Percentiles rank a stretch among this genome's conserved stretches.
Conservation (phyloP, 2,113 vertebrate genomes). For the Mormyrus lacerda region DNA sequence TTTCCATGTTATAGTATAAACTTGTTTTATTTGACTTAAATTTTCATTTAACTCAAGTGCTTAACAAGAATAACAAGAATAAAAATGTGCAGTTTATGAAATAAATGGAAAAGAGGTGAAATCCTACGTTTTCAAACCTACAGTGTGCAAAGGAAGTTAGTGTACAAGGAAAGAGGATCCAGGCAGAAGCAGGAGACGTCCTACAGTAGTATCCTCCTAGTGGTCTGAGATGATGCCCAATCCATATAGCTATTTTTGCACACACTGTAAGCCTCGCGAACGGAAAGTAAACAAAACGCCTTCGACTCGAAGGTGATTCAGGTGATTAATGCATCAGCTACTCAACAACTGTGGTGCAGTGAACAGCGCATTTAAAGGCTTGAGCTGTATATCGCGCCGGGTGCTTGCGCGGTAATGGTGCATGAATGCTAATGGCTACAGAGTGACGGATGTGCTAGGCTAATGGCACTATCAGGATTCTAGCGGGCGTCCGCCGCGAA, state of each 20-base stretch:
- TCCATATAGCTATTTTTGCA: neutral
- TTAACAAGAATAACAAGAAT: too few relatives aligned
- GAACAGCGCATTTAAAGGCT: neutral
- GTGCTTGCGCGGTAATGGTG: conserved; percentile 5
- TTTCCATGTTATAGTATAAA: too few relatives aligned
- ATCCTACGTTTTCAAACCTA: too few relatives aligned
- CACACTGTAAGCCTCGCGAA: neutral
- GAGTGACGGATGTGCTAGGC: conserved; percentile 1
- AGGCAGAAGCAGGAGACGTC: neutral
- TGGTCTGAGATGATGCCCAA: neutral
- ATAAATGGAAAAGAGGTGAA: too few relatives aligned
- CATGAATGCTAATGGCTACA: conserved; percentile 15
- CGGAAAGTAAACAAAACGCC: neutral
- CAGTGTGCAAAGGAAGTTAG: neutral
- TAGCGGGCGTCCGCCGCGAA: neutral
- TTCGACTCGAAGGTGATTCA: neutral
- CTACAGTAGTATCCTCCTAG: neutral
- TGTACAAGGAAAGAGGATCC: neutral
- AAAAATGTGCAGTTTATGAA: too few relatives aligned
- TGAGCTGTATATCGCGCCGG: conserved; percentile 10
- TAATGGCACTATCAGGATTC: neutral
- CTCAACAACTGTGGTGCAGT: neutral
- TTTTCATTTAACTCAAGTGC: too few relatives aligned
- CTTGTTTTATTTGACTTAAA: too few relatives aligned
- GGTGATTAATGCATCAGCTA: neutral